phyloP scores from a whole-genome alignment of 1,140 invertebrate species.

The Pristionchus pacificus region DNA sequence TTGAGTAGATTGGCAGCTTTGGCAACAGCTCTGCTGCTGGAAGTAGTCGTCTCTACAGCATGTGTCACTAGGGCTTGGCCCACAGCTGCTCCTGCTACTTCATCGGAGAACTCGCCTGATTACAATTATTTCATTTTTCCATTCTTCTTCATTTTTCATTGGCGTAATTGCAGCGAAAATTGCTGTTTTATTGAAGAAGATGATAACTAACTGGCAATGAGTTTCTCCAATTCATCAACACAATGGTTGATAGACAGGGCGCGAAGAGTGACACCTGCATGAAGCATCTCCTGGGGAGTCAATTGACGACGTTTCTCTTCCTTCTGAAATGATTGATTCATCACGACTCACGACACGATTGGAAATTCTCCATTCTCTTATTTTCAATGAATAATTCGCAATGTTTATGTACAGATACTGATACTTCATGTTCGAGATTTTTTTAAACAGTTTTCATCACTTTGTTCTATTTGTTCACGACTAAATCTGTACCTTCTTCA shows the following conservation, averaged over 20 bases:
- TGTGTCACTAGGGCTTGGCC: slow-evolving; percentile 19
- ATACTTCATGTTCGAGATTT: no score
- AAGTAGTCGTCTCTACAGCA: not conserved
- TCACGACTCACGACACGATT: not conserved
- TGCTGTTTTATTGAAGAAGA: not conserved
- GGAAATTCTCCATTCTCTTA: not conserved
- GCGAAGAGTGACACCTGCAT: not conserved
- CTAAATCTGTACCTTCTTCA: not conserved
- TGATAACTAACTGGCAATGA: not conserved
- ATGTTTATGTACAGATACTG: not conserved
- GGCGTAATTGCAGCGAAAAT: not conserved
- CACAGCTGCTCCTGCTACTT: slow-evolving; percentile 26
- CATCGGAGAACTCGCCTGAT: slow-evolving; percentile 26
- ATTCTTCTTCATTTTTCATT: not conserved
- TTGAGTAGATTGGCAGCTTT: not conserved
- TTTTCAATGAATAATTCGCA: not conserved
- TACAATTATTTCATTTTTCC: not conserved
- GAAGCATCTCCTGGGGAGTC: not conserved
- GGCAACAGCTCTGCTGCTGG: not conserved
- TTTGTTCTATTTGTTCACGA: no score
- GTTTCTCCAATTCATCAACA: not conserved
- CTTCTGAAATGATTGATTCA: not conserved
- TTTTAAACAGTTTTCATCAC: no score
- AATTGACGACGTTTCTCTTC: not conserved
- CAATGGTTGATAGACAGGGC: not conserved